A percentile compares a stretch with the other conserved stretches of the same genome.
Evolutionary conservation across 2,797 vertebrate genomes (phyloP).

Genomic region (Mionectes olivaceus): DNA sequence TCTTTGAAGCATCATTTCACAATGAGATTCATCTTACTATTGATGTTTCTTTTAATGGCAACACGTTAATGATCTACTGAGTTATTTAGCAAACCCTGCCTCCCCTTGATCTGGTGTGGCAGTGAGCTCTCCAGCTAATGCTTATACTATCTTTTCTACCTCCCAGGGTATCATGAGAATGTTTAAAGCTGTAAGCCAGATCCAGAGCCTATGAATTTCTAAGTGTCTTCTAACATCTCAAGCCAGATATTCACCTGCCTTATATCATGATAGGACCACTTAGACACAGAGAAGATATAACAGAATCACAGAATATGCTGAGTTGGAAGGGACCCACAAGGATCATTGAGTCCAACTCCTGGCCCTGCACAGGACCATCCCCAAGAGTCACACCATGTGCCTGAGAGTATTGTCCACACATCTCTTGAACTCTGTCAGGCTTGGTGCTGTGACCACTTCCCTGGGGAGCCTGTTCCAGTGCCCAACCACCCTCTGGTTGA

Average conservation of each 20-base stretch:
- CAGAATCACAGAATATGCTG: background rate
- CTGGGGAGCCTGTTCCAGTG: background rate
- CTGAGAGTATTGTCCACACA: background rate
- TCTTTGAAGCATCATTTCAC: constrained; percentile 12
- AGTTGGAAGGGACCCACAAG: background rate
- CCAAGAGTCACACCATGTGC: background rate
- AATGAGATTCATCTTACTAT: background rate
- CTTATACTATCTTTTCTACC: background rate
- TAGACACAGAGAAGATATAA: background rate
- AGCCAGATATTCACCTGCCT: background rate
- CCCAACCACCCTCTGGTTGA: background rate
- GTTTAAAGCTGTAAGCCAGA: background rate
- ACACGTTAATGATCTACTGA: background rate
- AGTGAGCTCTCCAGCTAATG: background rate
- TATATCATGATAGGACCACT: background rate
- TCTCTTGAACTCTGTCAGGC: background rate
- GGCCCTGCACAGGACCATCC: background rate
- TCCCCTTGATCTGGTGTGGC: background rate
- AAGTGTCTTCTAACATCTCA: background rate
- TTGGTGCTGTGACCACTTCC: background rate
- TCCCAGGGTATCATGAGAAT: background rate
- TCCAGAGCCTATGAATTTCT: background rate
- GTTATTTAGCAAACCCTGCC: background rate
- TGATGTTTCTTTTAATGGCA: background rate
- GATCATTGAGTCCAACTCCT: background rate